A percentile compares a stretch with the other conserved stretches of the same genome.
These are phyloP conservation scores for Zaprionus ornatus DNA, from an alignment of 1,140 invertebrate species.

Conservation along the genomic window DNA sequence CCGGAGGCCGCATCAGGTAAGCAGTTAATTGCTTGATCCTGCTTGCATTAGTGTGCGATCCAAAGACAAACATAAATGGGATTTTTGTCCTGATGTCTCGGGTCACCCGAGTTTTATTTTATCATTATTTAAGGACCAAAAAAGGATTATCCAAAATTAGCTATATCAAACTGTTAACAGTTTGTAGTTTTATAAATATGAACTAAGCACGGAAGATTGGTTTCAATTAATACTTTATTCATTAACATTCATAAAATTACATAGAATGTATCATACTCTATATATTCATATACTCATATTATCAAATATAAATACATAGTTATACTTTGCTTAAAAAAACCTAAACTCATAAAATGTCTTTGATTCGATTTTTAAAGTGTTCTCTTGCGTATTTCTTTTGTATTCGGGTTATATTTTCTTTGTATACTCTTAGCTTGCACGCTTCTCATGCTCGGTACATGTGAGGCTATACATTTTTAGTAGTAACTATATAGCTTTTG, in stretches of 20 bases:
- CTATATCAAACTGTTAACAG: background rate
- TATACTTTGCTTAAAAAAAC: slow-evolving; percentile 33
- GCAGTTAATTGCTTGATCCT: too few species aligned
- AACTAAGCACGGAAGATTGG: slow-evolving; percentile 17
- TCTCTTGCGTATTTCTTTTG: background rate
- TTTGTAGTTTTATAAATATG: background rate
- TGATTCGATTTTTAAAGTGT: slow-evolving; percentile 24
- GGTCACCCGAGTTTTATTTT: too few species aligned
- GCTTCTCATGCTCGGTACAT: slow-evolving; percentile 27
- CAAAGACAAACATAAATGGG: too few species aligned
- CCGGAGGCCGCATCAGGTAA: too few species aligned
- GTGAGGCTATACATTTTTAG: slow-evolving; percentile 41
- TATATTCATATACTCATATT: slow-evolving; percentile 25
- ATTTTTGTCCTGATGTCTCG: too few species aligned
- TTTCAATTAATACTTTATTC: slow-evolving; percentile 81
- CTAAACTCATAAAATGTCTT: slow-evolving; percentile 45
- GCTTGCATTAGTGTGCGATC: too few species aligned
- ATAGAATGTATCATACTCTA: slow-evolving; percentile 45
- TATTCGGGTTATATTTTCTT: slow-evolving; percentile 21
- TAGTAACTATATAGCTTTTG: slow-evolving; percentile 66
- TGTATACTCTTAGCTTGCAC: slow-evolving; percentile 38
- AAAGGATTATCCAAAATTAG: background rate
- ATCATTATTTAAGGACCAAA: too few species aligned
- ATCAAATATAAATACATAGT: slow-evolving; percentile 69
- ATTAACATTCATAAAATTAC: slow-evolving; percentile 66